These are phyloP conservation scores for Camponotus vicinus DNA, from an alignment of 1,140 invertebrate species.

Conservation along the genomic window DNA sequence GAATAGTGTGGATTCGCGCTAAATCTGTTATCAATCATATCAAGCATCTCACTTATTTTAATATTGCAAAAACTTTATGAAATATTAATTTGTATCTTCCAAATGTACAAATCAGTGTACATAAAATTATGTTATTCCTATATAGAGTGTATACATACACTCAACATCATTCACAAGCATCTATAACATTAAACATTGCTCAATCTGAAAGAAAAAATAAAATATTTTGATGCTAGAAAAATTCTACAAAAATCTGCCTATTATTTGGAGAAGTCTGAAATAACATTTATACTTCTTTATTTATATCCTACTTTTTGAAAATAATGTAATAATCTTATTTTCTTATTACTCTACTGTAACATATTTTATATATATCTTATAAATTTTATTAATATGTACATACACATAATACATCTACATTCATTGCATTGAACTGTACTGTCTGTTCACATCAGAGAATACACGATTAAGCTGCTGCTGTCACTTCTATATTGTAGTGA, in stretches of 20 bases:
- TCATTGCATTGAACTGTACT: slow-evolving; percentile 17
- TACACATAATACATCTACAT: slow-evolving; percentile 28
- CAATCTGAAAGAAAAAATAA: slow-evolving; percentile 45
- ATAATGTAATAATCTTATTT: background rate
- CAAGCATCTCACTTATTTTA: slow-evolving; percentile 7
- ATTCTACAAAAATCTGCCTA: background rate
- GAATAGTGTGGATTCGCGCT: slow-evolving; percentile 34
- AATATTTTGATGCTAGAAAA: slow-evolving; percentile 31
- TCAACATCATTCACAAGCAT: slow-evolving; percentile 9
- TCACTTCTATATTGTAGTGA: slow-evolving; percentile 33
- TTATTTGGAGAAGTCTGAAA: slow-evolving; percentile 1
- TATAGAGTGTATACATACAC: slow-evolving; percentile 11
- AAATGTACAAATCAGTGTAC: slow-evolving; percentile 12
- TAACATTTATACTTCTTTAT: background rate
- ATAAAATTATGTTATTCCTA: slow-evolving; percentile 22
- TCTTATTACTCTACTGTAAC: background rate
- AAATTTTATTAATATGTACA: background rate
- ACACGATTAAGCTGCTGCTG: background rate
- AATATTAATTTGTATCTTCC: slow-evolving; percentile 26
- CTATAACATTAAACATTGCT: slow-evolving; percentile 29
- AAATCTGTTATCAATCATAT: slow-evolving; percentile 17
- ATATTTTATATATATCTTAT: slow-evolving; percentile 15
- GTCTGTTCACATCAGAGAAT: background rate
- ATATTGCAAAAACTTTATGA: slow-evolving; percentile 23
- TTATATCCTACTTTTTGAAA: background rate